phyloP scores from a whole-genome alignment of 2,888 invertebrate species.

The Synergus umbraculus region DNA sequence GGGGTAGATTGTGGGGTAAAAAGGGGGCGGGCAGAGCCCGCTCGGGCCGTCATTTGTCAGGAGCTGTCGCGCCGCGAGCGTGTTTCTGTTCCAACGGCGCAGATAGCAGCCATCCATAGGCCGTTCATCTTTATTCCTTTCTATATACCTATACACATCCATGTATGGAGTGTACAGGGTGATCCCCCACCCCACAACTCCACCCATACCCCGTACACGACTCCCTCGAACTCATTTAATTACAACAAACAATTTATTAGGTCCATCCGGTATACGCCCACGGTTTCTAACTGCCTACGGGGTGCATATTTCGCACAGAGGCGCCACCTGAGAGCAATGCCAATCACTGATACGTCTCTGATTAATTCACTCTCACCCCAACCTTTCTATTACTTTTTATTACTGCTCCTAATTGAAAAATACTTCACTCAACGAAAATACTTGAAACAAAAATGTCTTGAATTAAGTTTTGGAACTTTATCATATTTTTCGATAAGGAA shows the following conservation, averaged over 20 bases:
- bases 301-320: constrained; percentile 49
- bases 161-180: constrained; percentile 52
- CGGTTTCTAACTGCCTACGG: constrained; percentile 68
- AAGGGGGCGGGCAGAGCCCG: constrained; percentile 68
- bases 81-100: constrained; percentile 76
- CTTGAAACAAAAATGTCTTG: too few relatives aligned
- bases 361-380: constrained; percentile 5
- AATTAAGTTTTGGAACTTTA: too few relatives aligned
- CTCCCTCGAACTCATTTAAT: constrained; percentile 77
- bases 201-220: constrained; percentile 71
- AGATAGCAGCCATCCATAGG: constrained; percentile 77
- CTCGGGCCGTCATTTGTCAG: constrained; percentile 77
- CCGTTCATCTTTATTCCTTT: constrained; percentile 77
- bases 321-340: constrained; percentile 41
- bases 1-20: constrained; percentile 59
- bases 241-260: constrained; percentile 78
- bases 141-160: constrained; percentile 57
- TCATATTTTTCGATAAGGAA: too few relatives aligned
- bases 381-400: too few relatives aligned
- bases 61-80: constrained; percentile 76
- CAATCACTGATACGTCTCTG: constrained; percentile 37
- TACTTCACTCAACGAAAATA: too few relatives aligned
- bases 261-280: constrained; percentile 72
- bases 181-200: constrained; percentile 52
- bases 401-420: too few relatives aligned